Evolutionary conservation across 1,140 invertebrate genomes (phyloP).

Genomic region (Idris sp.): DNA sequence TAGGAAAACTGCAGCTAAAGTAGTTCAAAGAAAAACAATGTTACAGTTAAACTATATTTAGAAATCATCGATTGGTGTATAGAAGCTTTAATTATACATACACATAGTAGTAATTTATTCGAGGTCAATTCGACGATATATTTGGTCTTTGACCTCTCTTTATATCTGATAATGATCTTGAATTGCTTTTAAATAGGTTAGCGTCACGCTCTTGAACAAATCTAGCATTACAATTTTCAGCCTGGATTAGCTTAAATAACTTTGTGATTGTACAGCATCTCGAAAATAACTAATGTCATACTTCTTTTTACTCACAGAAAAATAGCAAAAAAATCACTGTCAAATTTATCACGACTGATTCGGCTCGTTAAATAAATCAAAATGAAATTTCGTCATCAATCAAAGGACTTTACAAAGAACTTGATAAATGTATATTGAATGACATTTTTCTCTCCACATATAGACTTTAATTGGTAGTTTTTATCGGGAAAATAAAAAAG

Average conservation of each 20-base stretch:
- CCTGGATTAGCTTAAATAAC: constrained; percentile 35
- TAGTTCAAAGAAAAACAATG: background rate
- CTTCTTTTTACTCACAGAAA: no score
- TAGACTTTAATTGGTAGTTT: constrained; percentile 22
- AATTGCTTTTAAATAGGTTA: constrained; percentile 50
- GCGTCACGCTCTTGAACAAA: constrained; percentile 51
- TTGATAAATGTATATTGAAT: no score
- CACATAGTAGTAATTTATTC: constrained; percentile 5
- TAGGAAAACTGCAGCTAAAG: no score
- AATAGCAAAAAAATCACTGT: no score
- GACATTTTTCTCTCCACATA: no score
- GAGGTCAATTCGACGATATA: constrained; percentile 32
- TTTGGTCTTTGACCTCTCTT: constrained; percentile 39
- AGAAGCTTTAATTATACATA: background rate
- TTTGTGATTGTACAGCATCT: constrained; percentile 24
- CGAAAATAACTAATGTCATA: no score
- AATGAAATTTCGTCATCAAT: no score
- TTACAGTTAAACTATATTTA: background rate
- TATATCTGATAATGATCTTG: constrained; percentile 42
- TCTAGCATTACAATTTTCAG: constrained; percentile 29
- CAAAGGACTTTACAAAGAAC: no score
- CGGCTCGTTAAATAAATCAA: no score
- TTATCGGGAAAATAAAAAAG: constrained; percentile 5
- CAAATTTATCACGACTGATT: no score
- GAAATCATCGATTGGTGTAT: background rate